A percentile compares a stretch with the other conserved stretches of the same genome.
Conservation (phyloP, 2,797 vertebrate genomes). For the Peromyscus aztecus region DNA sequence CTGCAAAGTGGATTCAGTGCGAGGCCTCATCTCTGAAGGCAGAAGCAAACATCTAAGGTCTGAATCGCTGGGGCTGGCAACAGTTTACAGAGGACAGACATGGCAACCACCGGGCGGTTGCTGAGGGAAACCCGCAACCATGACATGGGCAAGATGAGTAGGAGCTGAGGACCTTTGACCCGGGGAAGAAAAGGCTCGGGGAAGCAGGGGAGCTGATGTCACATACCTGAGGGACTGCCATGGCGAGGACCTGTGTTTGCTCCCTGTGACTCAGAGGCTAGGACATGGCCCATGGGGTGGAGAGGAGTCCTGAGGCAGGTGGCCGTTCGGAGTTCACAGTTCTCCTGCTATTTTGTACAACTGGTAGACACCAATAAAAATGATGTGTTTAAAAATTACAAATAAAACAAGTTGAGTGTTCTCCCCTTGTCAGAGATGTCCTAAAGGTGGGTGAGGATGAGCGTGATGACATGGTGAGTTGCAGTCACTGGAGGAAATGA, state of each 20-base stretch:
- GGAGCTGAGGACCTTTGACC: conserved; percentile 54
- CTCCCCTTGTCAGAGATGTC: not conserved
- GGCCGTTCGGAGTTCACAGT: not conserved
- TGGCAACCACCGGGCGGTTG: conserved; percentile 40
- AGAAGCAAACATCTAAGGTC: not conserved
- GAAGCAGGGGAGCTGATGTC: not conserved
- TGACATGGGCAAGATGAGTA: not conserved
- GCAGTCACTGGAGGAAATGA: not conserved
- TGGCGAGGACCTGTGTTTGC: not conserved
- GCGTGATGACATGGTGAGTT: not conserved
- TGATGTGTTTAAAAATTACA: not conserved
- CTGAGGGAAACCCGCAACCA: conserved; percentile 60
- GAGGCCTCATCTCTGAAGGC: not conserved
- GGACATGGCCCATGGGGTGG: no score
- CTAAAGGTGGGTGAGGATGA: not conserved
- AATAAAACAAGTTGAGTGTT: not conserved
- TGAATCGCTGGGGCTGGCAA: not conserved
- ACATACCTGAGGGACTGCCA: conserved; percentile 36
- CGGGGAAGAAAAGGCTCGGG: conserved; percentile 49
- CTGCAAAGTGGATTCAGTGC: not conserved
- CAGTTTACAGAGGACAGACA: conserved; percentile 54
- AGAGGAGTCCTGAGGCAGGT: fast-evolving
- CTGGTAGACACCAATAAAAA: not conserved
- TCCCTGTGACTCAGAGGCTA: not conserved
- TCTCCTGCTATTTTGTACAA: not conserved